Evolutionary conservation across 2,888 invertebrate species (phyloP).

Genomic region (Deilephila elpenor): DNA sequence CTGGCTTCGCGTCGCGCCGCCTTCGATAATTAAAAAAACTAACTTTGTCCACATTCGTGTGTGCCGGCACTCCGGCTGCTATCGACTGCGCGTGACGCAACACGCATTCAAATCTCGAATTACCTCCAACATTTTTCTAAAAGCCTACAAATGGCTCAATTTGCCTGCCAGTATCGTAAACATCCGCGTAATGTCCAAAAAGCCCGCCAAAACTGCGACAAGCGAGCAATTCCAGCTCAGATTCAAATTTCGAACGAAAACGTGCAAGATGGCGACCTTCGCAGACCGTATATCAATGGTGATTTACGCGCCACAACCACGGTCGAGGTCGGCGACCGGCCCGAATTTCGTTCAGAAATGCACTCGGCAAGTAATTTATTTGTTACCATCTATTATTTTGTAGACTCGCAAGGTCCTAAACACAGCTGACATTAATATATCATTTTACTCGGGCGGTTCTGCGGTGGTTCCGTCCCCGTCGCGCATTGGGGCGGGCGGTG

Average conservation of each 20-base stretch:
- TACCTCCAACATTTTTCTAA: slow-evolving; percentile 23
- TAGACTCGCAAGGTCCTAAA: slow-evolving; percentile 84
- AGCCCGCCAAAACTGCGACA: slow-evolving; percentile 59
- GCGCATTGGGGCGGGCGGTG: slow-evolving; percentile 34
- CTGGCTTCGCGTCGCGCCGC: not conserved
- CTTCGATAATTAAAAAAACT: slow-evolving; percentile 20
- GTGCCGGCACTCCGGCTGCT: not conserved
- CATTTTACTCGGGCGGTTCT: slow-evolving; percentile 79
- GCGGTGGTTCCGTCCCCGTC: slow-evolving; percentile 59
- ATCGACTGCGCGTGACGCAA: slow-evolving; percentile 5
- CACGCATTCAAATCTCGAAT: slow-evolving; percentile 25
- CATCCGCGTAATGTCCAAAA: slow-evolving; percentile 48
- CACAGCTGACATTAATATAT: slow-evolving; percentile 85
- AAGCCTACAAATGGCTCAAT: slow-evolving; percentile 28
- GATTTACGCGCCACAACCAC: slow-evolving; percentile 77
- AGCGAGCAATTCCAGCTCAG: slow-evolving; percentile 71
- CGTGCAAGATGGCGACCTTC: slow-evolving; percentile 83
- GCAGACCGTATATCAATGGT: slow-evolving; percentile 80
- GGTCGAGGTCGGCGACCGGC: slow-evolving; percentile 81
- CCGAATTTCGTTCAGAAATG: slow-evolving; percentile 84
- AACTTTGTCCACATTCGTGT: slow-evolving; percentile 13
- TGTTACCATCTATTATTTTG: slow-evolving; percentile 85
- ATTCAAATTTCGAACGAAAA: slow-evolving; percentile 80
- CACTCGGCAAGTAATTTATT: slow-evolving; percentile 83
- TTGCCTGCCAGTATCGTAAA: slow-evolving; percentile 38